These are phyloP conservation scores for Desoria tigrina DNA, from an alignment of 2,888 invertebrate genomes.

Conservation along the genomic window DNA sequence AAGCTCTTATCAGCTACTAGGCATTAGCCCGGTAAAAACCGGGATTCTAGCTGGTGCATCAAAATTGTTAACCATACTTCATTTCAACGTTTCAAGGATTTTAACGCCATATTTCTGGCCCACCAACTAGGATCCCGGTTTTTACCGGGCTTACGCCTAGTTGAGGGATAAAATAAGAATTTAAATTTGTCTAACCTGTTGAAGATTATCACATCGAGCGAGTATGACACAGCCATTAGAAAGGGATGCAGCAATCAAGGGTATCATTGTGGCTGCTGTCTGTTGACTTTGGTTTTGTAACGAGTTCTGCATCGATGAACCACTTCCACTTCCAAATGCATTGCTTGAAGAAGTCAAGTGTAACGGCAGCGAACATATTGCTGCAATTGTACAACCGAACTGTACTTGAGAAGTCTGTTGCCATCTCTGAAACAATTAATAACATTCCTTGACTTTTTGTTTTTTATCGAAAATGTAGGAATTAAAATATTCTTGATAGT, in stretches of 20 bases:
- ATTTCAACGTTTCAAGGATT: too few relatives aligned
- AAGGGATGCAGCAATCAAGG: constrained; percentile 46
- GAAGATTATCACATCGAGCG: constrained; percentile 47
- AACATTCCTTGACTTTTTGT: not conserved
- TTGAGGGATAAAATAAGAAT: not conserved
- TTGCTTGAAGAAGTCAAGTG: constrained; percentile 34
- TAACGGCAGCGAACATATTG: constrained; percentile 43
- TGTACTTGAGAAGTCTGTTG: constrained; percentile 46
- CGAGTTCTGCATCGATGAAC: constrained; percentile 26
- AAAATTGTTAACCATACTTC: too few relatives aligned
- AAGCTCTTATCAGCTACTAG: too few relatives aligned
- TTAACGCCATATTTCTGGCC: too few relatives aligned
- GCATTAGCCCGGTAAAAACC: too few relatives aligned
- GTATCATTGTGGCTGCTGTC: constrained; percentile 33
- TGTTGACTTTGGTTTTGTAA: constrained; percentile 35
- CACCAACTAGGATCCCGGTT: too few relatives aligned
- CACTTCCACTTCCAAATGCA: constrained; percentile 9
- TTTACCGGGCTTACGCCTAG: too few relatives aligned
- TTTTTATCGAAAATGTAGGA: too few relatives aligned
- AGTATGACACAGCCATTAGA: constrained; percentile 47
- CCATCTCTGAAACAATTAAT: constrained; percentile 44
- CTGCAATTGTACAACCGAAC: constrained; percentile 38
- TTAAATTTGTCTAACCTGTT: constrained; percentile 39
- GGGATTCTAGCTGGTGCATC: too few relatives aligned
- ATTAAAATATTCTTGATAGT: constrained; percentile 10